Evolutionary conservation across 2,888 invertebrate species (phyloP), one percentile per base, ranked within the genome.

Genomic region (Pinctada fucata): DNA sequence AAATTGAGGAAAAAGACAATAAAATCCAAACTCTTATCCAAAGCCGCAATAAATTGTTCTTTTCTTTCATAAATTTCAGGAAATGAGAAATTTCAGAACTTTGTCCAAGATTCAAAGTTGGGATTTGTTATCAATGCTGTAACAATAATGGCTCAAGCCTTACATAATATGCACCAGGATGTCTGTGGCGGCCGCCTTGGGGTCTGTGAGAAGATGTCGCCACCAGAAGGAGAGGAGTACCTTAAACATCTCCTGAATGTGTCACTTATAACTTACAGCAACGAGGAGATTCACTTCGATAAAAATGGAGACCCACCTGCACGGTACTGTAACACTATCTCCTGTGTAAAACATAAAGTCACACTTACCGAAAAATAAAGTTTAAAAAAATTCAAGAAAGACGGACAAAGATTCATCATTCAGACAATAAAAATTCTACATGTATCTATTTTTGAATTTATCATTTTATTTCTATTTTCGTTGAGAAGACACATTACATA

Each of bases 51-150:
- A 58, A 6, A 13, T 58, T 13, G 48, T 64, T 31, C 49, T 5
- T 72, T 49, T 49, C 13, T 50, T 13, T 8, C 76, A 68, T 8
- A 73, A 52, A 31, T 79, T 79, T n/a, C 91, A 95, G 95, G 95
- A 0, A 89, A 93, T 13, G 95, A 95, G 91, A 93, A 93, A 48
- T 91, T 95, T 4, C 66, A 78, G 3, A 70, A 84, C 2, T 72
- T 82, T 48, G 94, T 94, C 76, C 95, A 95, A 91, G 96, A 96
- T 92, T 95, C 96, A 31, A 96, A 96, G 92, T 94, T 96, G 91
- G 95, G 95, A 85, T 95, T 96, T 90, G 96, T 96, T 64, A 95
- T 95, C 88, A 96, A 96, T 91, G 95, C 96, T 2, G 95, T 96
- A 84, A 95, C 95, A 93, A 95, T 95, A 2, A 94, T 96, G 92